These are phyloP conservation scores for Buteo buteo DNA, from an alignment of 2,113 vertebrate genomes.

Conservation along the genomic window DNA sequence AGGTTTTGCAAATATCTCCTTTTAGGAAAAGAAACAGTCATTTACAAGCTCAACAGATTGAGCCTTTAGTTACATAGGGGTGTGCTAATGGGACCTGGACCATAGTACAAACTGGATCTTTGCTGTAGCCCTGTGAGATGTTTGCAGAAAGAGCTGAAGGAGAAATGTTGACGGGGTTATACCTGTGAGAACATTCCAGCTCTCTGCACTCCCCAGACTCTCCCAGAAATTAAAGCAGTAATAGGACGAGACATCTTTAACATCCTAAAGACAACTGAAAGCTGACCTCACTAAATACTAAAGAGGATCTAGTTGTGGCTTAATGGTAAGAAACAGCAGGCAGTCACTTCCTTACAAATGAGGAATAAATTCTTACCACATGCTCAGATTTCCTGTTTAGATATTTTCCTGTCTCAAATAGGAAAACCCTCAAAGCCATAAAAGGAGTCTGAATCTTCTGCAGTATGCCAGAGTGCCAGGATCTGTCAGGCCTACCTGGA, in stretches of 20 bases:
- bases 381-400: background rate
- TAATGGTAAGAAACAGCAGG: background rate
- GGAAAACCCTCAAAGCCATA: background rate
- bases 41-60: background rate
- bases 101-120: background rate
- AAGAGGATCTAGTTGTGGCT: background rate
- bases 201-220: background rate
- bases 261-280: background rate
- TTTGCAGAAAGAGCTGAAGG: background rate
- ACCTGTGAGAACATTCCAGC: fast-evolving
- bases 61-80: background rate
- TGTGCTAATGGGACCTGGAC: background rate
- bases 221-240: background rate
- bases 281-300: background rate
- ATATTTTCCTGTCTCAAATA: background rate
- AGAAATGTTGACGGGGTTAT: background rate
- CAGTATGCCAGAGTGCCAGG: background rate
- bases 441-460: background rate
- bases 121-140: background rate
- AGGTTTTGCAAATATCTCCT: background rate
- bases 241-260: background rate
- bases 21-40: background rate
- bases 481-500: background rate
- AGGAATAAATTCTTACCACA: background rate
- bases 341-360: background rate